Base-by-base conservation (phyloP, 2,113 vertebrate species). In the Cynopterus brachyotis region DNA sequence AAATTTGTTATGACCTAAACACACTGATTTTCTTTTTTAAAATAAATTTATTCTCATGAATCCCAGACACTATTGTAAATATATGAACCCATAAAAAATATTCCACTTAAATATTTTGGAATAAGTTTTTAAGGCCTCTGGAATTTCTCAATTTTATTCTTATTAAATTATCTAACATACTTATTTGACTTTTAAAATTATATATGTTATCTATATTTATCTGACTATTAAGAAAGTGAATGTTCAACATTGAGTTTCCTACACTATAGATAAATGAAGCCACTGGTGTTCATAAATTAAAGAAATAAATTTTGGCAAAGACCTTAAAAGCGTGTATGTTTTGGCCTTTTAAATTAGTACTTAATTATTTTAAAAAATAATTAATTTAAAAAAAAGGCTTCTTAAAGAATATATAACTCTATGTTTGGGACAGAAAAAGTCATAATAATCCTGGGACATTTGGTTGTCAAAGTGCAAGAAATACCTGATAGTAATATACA, bases 71-170 rank as follows among this genome's bases (percentile, higher is more conserved):
- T 67, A 19, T 15, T 76, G 26, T 78, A 57, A 94, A 81, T 42
- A 64, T 73, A 94, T 45, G 80, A 42, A 84, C 50, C 60, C 28
- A 84, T 40, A 95, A 76, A 90, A 60, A 4, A n/a, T 78, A 66
- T 78, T 90, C 59, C 45, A 75, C 28, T 73, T 89, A 94, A 73
- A 94, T 78, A 78, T 84, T 84, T 67, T 94, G 47, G 17, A 83
- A 69, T 35, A 78, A 85, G 50, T 85, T 91, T 91, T 85, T 72
- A 70, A 85, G 42, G 28, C 35, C 62, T 91, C 55, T 86, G 42
- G 53, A 22, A 86, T 73, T 73, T 73, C 55, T 91, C 37, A 47
- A 15, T 83, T 72, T 73, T 87, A 92, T 19, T 75, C 47, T 81
- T 19, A 69, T 47, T 85, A 91, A 87, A 45, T 73, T 87, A 92